Evolutionary conservation across 2,797 vertebrate genomes (phyloP).

Genomic region (Alosa sapidissima): DNA sequence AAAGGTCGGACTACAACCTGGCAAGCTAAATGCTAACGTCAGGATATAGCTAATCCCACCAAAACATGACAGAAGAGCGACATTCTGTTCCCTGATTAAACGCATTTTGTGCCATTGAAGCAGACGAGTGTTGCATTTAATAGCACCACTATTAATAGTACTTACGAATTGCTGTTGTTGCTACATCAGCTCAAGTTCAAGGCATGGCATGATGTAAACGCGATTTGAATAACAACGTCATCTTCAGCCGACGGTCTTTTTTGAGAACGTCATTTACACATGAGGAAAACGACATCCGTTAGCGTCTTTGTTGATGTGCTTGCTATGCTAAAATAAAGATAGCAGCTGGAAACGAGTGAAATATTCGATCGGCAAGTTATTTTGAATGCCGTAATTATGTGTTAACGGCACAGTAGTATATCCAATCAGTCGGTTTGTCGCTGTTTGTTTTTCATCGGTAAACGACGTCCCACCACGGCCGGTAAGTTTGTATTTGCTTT

Average conservation of each 20-base stretch:
- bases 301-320: constrained; percentile 70
- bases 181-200: constrained; percentile 7
- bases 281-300: constrained; percentile 52
- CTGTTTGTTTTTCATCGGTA: background rate
- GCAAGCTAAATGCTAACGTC: background rate
- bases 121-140: background rate
- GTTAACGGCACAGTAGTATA: background rate
- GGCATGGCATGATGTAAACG: constrained; percentile 10
- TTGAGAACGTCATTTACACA: constrained; percentile 27
- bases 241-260: constrained; percentile 15
- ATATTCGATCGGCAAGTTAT: background rate
- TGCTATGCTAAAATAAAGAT: constrained; percentile 13
- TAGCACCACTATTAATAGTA: background rate
- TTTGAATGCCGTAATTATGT: background rate
- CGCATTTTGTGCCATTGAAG: too few relatives aligned
- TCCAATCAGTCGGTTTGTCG: background rate
- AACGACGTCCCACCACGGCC: background rate
- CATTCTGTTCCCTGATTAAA: background rate
- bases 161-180: background rate
- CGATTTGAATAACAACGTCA: background rate
- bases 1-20: background rate
- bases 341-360: background rate
- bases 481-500: constrained; percentile 3
- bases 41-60: background rate
- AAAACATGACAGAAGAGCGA: background rate